Evolutionary conservation across 2,797 vertebrate species (phyloP), one percentile per base, ranked within the genome.

Genomic region (Diglossa cyanea): DNA sequence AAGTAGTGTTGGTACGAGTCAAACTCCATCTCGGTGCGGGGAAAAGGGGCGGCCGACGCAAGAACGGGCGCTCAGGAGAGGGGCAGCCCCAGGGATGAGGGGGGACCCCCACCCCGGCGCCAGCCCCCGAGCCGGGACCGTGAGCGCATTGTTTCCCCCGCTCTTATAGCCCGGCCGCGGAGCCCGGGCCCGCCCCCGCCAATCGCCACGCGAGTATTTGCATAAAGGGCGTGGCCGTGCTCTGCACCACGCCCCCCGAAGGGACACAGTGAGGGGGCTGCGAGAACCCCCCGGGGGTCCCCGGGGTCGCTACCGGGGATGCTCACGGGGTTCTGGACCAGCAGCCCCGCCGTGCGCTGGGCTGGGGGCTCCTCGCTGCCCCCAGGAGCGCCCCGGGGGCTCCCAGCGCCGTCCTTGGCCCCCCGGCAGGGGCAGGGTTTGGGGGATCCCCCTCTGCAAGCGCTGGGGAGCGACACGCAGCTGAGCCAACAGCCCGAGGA

Each of bases 1-100:
- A 99, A 99, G 97, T 99, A 99, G 76, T 99, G 99, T 55, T 99
- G 98, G 97, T 98, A 98, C 86, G 98, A 98, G 96, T 99, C 99
- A 91, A 98, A 98, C 96, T 99, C 99, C 99, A 99, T 99, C 94
- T 98, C 98, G 96, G 98, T 25, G 95, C 66, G 80, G 83, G 55
- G 76, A 60, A 24, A 28, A 50, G 26, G 1, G 25, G 23, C 4
- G 23, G 17, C 21, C 1, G 13, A 10, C 11, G 9, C 16, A 8
- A 30, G 45, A n/a, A 18, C 3, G 2, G 10, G 20, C 6, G 2
- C 31, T 79, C 16, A 71, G 54, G 21, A 47, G 20, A 65, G 54
- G 50, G 67, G 58, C 76, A 63, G 55, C 67, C 76, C 80, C 93
- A 76, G 65, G 47, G 85, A 40, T 24, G 61, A 66, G 50, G 72